phyloP scores from a whole-genome alignment of 2,113 vertebrate genomes.

The Emydura subglobosa region DNA sequence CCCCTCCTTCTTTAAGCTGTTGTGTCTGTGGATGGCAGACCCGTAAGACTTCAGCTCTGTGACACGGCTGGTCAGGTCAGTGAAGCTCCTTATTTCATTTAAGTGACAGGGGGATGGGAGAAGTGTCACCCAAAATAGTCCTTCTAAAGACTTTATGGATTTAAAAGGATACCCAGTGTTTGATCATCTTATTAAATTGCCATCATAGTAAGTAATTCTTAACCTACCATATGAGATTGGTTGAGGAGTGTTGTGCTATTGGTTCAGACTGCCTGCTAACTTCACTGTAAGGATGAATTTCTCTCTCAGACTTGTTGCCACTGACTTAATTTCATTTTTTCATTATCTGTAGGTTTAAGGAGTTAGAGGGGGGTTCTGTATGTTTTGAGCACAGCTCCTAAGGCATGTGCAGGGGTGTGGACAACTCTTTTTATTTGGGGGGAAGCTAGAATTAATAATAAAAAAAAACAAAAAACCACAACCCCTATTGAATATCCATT shows the following conservation, averaged over 20 bases:
- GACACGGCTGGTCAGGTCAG: constrained; percentile 95
- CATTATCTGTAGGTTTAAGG: background rate
- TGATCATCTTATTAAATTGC: constrained; percentile 18
- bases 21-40: constrained; percentile 91
- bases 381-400: background rate
- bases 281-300: constrained; percentile 2
- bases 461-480: background rate
- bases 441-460: background rate
- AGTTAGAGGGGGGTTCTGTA: rapidly evolving
- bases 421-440: background rate
- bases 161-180: constrained; percentile 49
- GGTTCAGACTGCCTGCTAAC: constrained; percentile 17
- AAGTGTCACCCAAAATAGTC: constrained; percentile 7
- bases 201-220: background rate
- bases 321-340: background rate
- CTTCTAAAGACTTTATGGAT: constrained; percentile 19
- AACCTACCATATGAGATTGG: background rate
- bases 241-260: background rate
- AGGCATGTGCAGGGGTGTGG: background rate
- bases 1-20: constrained; percentile 80
- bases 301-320: background rate
- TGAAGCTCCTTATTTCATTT: constrained; percentile 56
- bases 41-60: constrained; percentile 92
- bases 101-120: constrained; percentile 44
- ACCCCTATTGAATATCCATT: rapidly evolving